Conservation (phyloP, 2,113 vertebrate genomes). For the Ciconia boyciana region DNA sequence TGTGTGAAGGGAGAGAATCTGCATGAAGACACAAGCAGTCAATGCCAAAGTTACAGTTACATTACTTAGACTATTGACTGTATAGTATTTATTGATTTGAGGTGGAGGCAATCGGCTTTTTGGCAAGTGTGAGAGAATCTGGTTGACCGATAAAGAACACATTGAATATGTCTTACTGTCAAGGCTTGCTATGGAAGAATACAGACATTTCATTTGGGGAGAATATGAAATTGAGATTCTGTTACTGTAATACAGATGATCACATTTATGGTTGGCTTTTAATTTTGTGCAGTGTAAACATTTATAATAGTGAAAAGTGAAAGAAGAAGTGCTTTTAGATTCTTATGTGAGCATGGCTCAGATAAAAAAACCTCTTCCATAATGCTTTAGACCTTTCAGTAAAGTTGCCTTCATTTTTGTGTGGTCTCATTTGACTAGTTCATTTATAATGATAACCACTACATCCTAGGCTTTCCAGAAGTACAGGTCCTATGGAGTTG, state of each 20-base stretch:
- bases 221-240: background rate
- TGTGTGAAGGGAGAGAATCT: background rate
- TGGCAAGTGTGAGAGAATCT: background rate
- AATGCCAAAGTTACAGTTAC: background rate
- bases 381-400: background rate
- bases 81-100: background rate
- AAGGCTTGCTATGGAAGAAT: background rate
- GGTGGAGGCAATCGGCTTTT: background rate
- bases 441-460: background rate
- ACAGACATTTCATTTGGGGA: background rate
- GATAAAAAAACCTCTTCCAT: background rate
- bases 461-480: background rate
- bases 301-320: background rate
- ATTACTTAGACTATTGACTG: background rate
- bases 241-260: background rate
- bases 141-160: background rate
- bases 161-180: background rate
- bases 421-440: background rate
- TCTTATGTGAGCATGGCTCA: background rate
- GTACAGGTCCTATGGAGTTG: background rate
- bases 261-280: background rate
- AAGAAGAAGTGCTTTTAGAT: background rate
- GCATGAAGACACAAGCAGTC: background rate
- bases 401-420: background rate
- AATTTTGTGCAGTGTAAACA: background rate